phyloP scores from a whole-genome alignment of 2,797 vertebrate genomes.

The Lacerta viridis region DNA sequence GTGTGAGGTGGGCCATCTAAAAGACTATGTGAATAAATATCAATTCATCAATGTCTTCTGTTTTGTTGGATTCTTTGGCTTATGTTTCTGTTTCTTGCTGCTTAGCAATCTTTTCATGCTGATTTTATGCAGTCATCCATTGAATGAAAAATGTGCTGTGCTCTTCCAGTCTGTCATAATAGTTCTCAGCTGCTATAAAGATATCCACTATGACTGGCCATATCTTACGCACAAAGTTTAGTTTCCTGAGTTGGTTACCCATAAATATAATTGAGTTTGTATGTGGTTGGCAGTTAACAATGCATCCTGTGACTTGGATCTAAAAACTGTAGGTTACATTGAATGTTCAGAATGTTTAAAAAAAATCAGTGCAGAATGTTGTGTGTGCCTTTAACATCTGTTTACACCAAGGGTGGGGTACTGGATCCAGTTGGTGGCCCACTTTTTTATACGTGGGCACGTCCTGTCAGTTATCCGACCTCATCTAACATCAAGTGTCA shows the following conservation, averaged over 20 bases:
- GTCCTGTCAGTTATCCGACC: too few relatives aligned
- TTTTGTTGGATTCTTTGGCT: neutral
- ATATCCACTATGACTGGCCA: neutral
- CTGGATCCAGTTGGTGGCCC: too few relatives aligned
- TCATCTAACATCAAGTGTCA: too few relatives aligned
- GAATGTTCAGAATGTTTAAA: neutral
- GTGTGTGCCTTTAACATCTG: neutral
- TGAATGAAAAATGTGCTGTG: neutral
- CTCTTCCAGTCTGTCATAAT: slow-evolving; percentile 3
- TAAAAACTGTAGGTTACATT: neutral
- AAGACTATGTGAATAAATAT: neutral
- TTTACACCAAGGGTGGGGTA: too few relatives aligned
- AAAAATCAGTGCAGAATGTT: neutral
- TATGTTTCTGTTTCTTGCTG: neutral
- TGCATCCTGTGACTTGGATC: slow-evolving; percentile 1
- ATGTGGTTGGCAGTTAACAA: neutral
- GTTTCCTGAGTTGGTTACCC: neutral
- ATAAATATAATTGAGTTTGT: slow-evolving; percentile 4
- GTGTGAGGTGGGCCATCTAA: too few relatives aligned
- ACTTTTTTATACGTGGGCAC: too few relatives aligned
- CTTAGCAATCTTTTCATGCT: slow-evolving; percentile 12
- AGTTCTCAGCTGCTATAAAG: slow-evolving; percentile 5
- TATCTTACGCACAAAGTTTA: neutral
- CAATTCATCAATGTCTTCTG: neutral
- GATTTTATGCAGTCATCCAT: neutral